These are phyloP conservation scores for Poecilia wingei DNA, from an alignment of 2,797 vertebrate genomes.

Conservation along the genomic window DNA sequence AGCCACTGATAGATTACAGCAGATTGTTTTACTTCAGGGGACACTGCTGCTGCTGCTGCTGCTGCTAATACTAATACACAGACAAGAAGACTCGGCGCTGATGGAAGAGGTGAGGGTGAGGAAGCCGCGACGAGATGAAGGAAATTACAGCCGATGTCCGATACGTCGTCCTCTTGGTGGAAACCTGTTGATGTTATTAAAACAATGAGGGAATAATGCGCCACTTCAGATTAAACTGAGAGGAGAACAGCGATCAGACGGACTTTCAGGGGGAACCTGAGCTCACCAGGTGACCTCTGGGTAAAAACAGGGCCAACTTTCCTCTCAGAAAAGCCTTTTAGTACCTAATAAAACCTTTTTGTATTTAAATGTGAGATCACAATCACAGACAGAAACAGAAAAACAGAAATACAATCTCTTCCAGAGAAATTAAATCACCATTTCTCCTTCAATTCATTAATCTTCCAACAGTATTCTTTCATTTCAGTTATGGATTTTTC, in stretches of 20 bases:
- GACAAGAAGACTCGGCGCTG: conserved; percentile 69
- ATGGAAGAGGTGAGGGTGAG: conserved; percentile 51
- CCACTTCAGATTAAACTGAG: conserved; percentile 58
- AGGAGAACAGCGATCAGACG: conserved; percentile 11
- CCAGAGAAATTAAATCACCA: conserved; percentile 44
- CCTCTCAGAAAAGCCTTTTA: conserved; percentile 27
- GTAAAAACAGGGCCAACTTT: conserved; percentile 71
- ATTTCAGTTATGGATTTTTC: conserved; percentile 37
- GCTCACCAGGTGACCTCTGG: conserved; percentile 61
- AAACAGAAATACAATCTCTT: conserved; percentile 48
- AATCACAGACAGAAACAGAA: conserved; percentile 53
- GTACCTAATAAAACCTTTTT: conserved; percentile 46
- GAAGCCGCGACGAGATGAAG: conserved; percentile 42
- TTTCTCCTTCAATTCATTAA: conserved; percentile 47
- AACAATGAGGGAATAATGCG: conserved; percentile 4
- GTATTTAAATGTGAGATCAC: conserved; percentile 33
- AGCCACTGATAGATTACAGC: conserved; percentile 93
- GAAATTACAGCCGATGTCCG: conserved; percentile 46
- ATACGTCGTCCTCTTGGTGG: conserved; percentile 27
- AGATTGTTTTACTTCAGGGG: conserved; percentile 95
- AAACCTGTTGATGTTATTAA: conserved; percentile 5
- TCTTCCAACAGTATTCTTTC: conserved; percentile 36
- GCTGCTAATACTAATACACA: conserved; percentile 84
- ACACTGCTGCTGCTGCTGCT: conserved; percentile 83
- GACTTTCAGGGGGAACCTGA: conserved; percentile 14